Evolutionary conservation across 2,888 invertebrate species (phyloP).

Genomic region (Caenorhabditis drosophilae): DNA sequence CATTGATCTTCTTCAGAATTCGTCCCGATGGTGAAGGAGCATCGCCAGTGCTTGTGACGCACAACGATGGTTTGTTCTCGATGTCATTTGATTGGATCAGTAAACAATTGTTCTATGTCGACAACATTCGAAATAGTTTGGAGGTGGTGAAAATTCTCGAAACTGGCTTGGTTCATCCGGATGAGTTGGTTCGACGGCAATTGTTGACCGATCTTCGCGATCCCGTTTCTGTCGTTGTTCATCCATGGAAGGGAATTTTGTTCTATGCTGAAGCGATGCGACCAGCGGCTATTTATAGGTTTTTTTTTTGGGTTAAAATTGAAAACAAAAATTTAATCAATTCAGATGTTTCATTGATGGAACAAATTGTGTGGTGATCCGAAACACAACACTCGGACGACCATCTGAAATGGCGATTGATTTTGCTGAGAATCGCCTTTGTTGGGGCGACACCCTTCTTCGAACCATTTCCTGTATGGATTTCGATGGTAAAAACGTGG

Average conservation of each 20-base stretch:
- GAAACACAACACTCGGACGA: conserved; percentile 68
- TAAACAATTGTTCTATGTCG: conserved; percentile 92
- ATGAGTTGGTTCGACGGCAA: conserved; percentile 65
- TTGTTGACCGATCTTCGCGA: conserved; percentile 75
- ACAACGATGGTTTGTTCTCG: conserved; percentile 95
- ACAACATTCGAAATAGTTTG: conserved; percentile 88
- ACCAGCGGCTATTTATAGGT: conserved; percentile 92
- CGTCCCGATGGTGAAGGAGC: conserved; percentile 67
- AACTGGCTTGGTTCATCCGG: conserved; percentile 63
- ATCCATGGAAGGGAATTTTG: conserved; percentile 86
- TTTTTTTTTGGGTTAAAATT: conserved; percentile 1
- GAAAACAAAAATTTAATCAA: conserved; percentile 69
- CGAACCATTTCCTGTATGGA: conserved; percentile 73
- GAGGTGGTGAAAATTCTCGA: conserved; percentile 72
- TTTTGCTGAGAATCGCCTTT: conserved; percentile 69
- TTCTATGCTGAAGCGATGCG: conserved; percentile 91
- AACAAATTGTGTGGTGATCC: conserved; percentile 76
- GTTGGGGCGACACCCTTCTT: conserved; percentile 72
- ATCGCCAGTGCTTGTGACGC: conserved; percentile 82
- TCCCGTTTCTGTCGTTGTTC: conserved; percentile 92
- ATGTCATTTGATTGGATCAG: conserved; percentile 93
- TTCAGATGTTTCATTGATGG: conserved; percentile 91
- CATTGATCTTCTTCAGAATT: conserved; percentile 80
- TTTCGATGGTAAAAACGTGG: conserved; percentile 62
- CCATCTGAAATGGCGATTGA: conserved; percentile 71